Base-by-base conservation (phyloP, 1,140 invertebrate genomes). In the Sitophilus oryzae region DNA sequence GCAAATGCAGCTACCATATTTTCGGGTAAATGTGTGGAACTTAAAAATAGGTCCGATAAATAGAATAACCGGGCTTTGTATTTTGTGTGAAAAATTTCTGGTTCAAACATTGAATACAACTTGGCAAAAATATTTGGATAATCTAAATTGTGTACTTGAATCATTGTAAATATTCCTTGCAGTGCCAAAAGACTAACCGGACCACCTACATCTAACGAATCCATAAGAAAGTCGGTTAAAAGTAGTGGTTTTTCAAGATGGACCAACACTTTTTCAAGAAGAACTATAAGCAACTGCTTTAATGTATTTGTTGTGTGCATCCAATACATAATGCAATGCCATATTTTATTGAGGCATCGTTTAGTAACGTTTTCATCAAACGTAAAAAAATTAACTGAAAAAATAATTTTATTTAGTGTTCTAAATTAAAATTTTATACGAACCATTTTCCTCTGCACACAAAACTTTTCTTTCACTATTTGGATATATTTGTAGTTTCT, bases 81-180 rank as follows among this genome's bases (percentile, higher is more conserved):
- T 66, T 92, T 91, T 9, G 87, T 91, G 66, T 90, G 85, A 68
- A 97, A 91, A 56, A 97, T 86, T 60, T 87, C 84, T 0, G 90
- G 88, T 63, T 89, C 84, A 63, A 96, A 88, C 80, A 98, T 84
- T 1, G 85, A 85, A 74, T 98, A 98, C 3, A 98, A 75, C 68
- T 96, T 93, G 44, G 82, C 82, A 71, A 93, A 98, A 66, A 98
- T 93, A 72, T 96, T 87, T 2, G 94, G 93, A 74, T 96, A 96
- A 68, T 96, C 89, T 72, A 98, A 81, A 74, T 98, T 96, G 69
- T 96, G 85, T 56, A 88, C 85, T 47, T 89, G 84, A 52, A 98
- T 93, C 25, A 98, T 74, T 36, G 86, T 82, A 68, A 95, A 93
- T 11, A 98, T 82, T 18, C 93, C 93, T 73, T 96, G 92, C n/a